phyloP scores from a whole-genome alignment of 1,140 invertebrate genomes.

The Macrotrachela quadricornifera region DNA sequence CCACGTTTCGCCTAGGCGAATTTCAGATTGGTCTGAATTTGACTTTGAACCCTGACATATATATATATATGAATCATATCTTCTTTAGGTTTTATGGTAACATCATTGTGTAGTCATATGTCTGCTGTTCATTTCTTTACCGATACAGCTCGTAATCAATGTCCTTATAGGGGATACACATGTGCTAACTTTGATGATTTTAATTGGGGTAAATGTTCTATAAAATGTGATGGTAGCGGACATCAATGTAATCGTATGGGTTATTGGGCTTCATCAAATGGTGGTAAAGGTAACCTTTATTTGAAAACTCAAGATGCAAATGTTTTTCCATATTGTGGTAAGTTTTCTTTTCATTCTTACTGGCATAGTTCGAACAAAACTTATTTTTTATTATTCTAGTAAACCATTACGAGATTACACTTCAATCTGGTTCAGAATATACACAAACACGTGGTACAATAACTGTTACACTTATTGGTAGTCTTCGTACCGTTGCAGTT shows the following conservation, averaged over 20 bases:
- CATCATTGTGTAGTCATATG: conserved; percentile 3
- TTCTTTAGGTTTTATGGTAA: not conserved
- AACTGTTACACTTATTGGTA: not conserved
- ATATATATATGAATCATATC: no score
- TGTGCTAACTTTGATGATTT: conserved; percentile 3
- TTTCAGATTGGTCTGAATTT: no score
- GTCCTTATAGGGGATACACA: not conserved
- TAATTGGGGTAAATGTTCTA: not conserved
- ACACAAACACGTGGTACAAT: conserved; percentile 6
- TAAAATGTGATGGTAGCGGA: not conserved
- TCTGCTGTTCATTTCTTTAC: not conserved
- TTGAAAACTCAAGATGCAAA: conserved; percentile 2
- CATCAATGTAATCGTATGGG: conserved; percentile 6
- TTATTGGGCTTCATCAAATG: not conserved
- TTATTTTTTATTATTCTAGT: no score
- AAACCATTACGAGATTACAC: not conserved
- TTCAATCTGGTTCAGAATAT: not conserved
- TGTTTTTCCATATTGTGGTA: not conserved
- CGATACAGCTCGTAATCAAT: not conserved
- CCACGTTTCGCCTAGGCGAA: no score
- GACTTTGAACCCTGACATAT: no score
- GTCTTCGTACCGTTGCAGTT: not conserved
- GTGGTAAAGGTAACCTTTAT: conserved; percentile 3
- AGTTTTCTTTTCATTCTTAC: no score
- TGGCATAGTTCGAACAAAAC: no score